A percentile compares a stretch with the other conserved stretches of the same genome.
Evolutionary conservation across 2,888 invertebrate species (phyloP).

Genomic region (Saturnia pavonia): DNA sequence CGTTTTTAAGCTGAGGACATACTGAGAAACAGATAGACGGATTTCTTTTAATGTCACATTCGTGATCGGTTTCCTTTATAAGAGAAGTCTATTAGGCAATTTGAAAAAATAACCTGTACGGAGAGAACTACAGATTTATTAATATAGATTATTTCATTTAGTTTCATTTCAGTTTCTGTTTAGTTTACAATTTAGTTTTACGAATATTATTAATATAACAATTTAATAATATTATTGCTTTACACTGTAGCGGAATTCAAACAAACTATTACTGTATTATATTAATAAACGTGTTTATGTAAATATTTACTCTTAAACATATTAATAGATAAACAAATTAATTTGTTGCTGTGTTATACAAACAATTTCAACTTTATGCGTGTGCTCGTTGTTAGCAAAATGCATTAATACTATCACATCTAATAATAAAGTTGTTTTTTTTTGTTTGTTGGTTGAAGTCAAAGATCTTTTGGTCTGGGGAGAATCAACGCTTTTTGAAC

Average conservation of each 20-base stretch:
- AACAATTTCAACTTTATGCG: not conserved
- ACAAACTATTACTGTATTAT: not conserved
- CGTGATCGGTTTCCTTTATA: too few species aligned
- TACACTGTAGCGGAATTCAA: not conserved
- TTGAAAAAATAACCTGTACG: too few species aligned
- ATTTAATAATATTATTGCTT: not conserved
- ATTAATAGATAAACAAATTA: not conserved
- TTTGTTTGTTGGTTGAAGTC: not conserved
- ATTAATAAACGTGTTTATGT: slow-evolving; percentile 1
- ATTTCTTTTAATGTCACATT: too few species aligned
- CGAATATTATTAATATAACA: not conserved
- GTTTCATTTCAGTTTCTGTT: too few species aligned
- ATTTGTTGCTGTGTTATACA: not conserved
- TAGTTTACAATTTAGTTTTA: not conserved
- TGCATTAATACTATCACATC: not conserved
- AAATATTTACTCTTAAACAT: not conserved
- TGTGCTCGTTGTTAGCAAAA: not conserved
- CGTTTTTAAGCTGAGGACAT: too few species aligned
- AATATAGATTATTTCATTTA: too few species aligned
- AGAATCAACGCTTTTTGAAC: not conserved
- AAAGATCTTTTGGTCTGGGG: not conserved
- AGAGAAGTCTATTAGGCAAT: too few species aligned
- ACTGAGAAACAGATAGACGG: too few species aligned
- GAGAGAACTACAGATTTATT: too few species aligned
- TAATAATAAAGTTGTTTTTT: not conserved